Base-by-base conservation (phyloP, 2,797 vertebrate species). In the Sebastiscus albofasciatus region DNA sequence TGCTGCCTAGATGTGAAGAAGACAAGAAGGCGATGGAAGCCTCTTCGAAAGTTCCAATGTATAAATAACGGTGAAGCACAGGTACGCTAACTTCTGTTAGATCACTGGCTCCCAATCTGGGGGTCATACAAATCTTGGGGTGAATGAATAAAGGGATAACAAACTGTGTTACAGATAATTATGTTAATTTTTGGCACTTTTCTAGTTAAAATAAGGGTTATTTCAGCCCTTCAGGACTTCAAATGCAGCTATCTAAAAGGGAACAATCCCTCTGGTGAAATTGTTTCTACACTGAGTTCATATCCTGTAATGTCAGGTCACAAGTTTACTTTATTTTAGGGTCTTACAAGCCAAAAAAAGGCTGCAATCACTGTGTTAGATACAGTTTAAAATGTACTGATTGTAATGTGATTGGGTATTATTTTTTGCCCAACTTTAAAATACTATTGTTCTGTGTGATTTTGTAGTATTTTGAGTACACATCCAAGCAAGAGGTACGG, bases 401-500 rank as follows among this genome's bases (percentile, higher is more conserved):
- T 55, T 9, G 31, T 8, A 58, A 29, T 59, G 26, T 18, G 13
- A 52, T 70, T 11, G 11, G 2, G 22, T n/a, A 26, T 71, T 61
- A 6, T 61, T 67, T 20, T 49, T 49, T 49, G 6, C 29, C 4
- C 13, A 9, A 22, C 22, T 13, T 72, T 56, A 61, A 31, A 42
- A 26, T 10, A 24, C 1, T 54, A n/a, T 73, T 67, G 5, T 72
- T 58, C 16, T 85, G 4, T 46, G 18, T 85, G 22, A n/a, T 24
- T 80, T 29, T 76, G 68, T 82, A 97, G 97, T 96, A 97, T 81
- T 97, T 97, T 33, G 97, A 97, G 86, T 97, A 96, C 89, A 97
- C 96, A 0, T 94, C 89, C 6, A 94, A 95, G 75, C 86, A 87
- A 78, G 97, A 97, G 85, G 90, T 97, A 65, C 93, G 95, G 18